Evolutionary conservation across 2,797 vertebrate genomes (phyloP).

Genomic region (Bucorvus abyssinicus): DNA sequence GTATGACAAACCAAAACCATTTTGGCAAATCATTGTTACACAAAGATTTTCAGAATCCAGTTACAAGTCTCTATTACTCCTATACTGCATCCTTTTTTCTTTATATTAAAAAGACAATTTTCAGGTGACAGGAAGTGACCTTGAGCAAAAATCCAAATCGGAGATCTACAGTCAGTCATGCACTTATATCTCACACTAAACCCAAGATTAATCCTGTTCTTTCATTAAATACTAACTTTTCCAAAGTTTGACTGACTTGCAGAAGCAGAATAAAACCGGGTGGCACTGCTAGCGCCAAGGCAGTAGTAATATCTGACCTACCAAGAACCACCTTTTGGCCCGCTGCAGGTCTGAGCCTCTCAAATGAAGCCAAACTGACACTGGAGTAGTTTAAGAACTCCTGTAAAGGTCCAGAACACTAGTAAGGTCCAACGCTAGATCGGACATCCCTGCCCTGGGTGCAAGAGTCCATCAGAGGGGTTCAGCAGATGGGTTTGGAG

Average conservation of each 20-base stretch:
- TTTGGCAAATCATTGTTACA: background rate
- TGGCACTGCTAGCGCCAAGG: background rate
- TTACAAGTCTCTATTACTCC: background rate
- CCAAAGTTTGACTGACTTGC: background rate
- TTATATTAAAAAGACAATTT: background rate
- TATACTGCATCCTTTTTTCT: background rate
- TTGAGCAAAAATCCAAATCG: background rate
- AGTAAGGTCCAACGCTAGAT: background rate
- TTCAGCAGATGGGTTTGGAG: background rate
- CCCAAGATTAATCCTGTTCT: background rate
- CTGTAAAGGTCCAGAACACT: background rate
- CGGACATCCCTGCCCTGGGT: accelerated
- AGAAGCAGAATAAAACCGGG: background rate
- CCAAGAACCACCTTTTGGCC: background rate
- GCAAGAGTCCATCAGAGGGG: background rate
- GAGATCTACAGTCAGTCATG: background rate
- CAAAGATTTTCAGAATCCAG: background rate
- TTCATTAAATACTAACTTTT: background rate
- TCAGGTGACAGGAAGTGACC: background rate
- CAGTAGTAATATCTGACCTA: background rate
- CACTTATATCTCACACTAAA: background rate
- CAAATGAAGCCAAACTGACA: background rate
- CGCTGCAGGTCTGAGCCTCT: background rate
- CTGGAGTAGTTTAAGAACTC: background rate
- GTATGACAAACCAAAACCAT: background rate